phyloP scores from a whole-genome alignment of 1,140 invertebrate genomes.

The Euglossa dilemma region DNA sequence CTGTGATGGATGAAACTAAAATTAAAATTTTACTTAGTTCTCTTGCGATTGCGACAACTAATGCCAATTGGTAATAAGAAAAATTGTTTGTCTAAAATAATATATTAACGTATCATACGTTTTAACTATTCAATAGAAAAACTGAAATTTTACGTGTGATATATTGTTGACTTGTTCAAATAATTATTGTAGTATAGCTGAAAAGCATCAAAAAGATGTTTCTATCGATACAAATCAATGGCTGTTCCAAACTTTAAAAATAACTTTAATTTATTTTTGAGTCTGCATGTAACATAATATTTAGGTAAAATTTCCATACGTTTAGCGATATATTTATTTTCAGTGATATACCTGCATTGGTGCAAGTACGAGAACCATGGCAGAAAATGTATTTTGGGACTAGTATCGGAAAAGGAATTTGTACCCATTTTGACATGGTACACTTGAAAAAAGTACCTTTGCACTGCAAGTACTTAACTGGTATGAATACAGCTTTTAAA shows the following conservation, averaged over 20 bases:
- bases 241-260: neutral
- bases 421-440: conserved; percentile 93
- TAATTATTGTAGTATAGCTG: too few species aligned
- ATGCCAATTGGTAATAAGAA: conserved; percentile 87
- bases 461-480: conserved; percentile 91
- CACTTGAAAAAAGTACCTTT: conserved; percentile 91
- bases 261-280: neutral
- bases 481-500: conserved; percentile 69
- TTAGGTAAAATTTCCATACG: neutral
- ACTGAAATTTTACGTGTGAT: too few species aligned
- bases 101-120: neutral
- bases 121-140: too few species aligned
- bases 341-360: conserved; percentile 92
- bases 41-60: conserved; percentile 91
- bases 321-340: conserved; percentile 62
- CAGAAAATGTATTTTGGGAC: conserved; percentile 92
- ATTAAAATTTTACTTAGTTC: conserved; percentile 94
- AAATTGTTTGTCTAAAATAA: neutral
- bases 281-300: accelerated
- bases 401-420: conserved; percentile 88
- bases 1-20: conserved; percentile 89
- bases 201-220: too few species aligned
- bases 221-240: neutral
- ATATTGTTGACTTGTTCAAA: too few species aligned
- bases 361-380: conserved; percentile 91